These are phyloP conservation scores for Dolichomitus sp. DNA, from an alignment of 2,888 invertebrate genomes.

Conservation along the genomic window DNA sequence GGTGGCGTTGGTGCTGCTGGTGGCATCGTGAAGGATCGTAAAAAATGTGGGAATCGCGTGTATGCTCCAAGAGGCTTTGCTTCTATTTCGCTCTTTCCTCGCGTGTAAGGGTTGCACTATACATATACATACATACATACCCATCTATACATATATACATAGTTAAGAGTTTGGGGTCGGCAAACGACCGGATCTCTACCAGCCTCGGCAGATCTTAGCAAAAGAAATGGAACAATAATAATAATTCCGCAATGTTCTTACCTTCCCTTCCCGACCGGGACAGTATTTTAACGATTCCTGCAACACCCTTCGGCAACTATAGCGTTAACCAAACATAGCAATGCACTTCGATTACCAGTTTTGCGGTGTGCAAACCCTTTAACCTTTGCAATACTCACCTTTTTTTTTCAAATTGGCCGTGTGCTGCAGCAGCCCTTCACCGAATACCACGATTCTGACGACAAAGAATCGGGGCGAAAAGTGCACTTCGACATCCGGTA, in stretches of 20 bases:
- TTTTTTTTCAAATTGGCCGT: neutral
- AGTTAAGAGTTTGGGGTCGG: neutral
- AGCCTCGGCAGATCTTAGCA: conserved; percentile 1
- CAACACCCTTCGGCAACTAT: neutral
- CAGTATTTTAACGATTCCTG: conserved; percentile 13
- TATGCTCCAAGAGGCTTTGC: conserved; percentile 40
- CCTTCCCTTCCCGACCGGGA: neutral
- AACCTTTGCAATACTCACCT: neutral
- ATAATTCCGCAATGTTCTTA: conserved; percentile 20
- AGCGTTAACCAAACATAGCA: neutral
- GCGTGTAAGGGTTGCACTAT: conserved; percentile 20
- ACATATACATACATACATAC: neutral
- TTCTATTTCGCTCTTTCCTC: conserved; percentile 33
- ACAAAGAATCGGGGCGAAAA: conserved; percentile 68
- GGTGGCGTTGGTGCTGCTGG: conserved; percentile 23
- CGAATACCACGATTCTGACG: neutral
- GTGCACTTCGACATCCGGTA: conserved; percentile 66
- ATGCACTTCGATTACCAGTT: conserved; percentile 2
- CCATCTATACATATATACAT: neutral
- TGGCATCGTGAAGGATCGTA: conserved; percentile 69
- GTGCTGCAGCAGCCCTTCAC: neutral
- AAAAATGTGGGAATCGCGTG: conserved; percentile 72
- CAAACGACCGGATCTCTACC: conserved; percentile 24
- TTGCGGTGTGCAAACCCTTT: neutral
- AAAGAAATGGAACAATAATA: conserved; percentile 21